phyloP scores from a whole-genome alignment of 2,113 vertebrate genomes.

The Hippopotamus amphibius region DNA sequence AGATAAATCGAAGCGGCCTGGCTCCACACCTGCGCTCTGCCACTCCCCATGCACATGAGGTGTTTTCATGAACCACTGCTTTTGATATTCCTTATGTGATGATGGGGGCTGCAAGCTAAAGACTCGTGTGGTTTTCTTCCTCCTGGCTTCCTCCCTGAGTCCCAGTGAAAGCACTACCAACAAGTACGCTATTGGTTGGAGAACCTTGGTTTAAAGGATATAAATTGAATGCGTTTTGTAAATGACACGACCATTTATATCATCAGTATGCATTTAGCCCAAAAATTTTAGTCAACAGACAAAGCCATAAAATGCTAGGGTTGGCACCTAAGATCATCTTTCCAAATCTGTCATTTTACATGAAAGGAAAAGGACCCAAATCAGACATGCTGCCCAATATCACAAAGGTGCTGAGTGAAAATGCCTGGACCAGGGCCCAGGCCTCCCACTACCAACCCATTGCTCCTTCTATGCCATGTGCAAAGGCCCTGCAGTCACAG shows the following conservation, averaged over 20 bases:
- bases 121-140: not conserved
- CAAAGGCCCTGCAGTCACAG: not conserved
- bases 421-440: not conserved
- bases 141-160: not conserved
- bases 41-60: too few relatives aligned
- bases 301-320: not conserved
- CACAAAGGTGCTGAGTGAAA: not conserved
- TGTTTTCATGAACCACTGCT: not conserved
- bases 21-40: not conserved
- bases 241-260: not conserved
- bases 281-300: not conserved
- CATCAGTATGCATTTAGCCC: not conserved
- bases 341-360: not conserved
- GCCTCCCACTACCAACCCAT: not conserved
- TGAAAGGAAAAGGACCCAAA: not conserved
- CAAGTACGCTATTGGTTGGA: not conserved
- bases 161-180: not conserved
- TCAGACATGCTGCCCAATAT: not conserved
- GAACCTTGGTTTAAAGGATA: not conserved
- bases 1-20: not conserved
- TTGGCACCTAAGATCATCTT: not conserved
- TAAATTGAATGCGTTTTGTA: not conserved
- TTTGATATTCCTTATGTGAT: too few relatives aligned
- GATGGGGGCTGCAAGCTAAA: not conserved
- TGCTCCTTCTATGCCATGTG: not conserved